phyloP scores from a whole-genome alignment of 2,113 vertebrate genomes.

The Ceyx margarethae region DNA sequence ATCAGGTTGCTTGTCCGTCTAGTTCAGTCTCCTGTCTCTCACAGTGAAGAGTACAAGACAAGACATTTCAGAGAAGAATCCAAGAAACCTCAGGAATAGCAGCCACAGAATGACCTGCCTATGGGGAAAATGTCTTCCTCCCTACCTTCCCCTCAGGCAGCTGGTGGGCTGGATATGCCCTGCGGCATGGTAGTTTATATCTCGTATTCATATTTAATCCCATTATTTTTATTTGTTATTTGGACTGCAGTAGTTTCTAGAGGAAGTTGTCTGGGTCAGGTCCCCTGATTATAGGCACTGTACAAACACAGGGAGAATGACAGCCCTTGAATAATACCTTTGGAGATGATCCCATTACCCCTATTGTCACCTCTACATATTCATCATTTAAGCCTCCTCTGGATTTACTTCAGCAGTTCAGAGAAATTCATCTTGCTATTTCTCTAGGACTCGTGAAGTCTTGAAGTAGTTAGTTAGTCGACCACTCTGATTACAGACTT shows the following conservation, averaged over 20 bases:
- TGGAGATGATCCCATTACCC: not conserved
- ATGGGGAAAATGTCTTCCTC: constrained; percentile 9
- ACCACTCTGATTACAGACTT: not conserved
- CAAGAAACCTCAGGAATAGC: constrained; percentile 32
- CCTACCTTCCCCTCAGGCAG: constrained; percentile 33
- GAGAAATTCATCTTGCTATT: not conserved
- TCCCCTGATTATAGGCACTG: constrained; percentile 29
- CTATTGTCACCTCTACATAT: not conserved
- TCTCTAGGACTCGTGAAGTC: not conserved
- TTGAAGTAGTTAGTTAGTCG: not conserved
- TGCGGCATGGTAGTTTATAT: constrained; percentile 10
- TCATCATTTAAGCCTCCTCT: not conserved
- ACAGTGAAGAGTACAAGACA: constrained; percentile 19
- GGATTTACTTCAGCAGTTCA: not conserved
- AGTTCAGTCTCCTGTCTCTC: constrained; percentile 35
- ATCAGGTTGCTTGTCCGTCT: constrained; percentile 40
- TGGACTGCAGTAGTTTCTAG: constrained; percentile 11
- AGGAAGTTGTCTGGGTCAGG: constrained; percentile 48
- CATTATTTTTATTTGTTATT: constrained; percentile 64
- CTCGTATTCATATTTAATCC: constrained; percentile 52
- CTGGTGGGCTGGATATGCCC: constrained; percentile 44
- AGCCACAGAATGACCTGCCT: constrained; percentile 21
- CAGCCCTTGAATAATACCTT: constrained; percentile 27
- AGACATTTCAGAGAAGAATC: constrained; percentile 55
- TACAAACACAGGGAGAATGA: constrained; percentile 49